Conservation (phyloP, 1,140 invertebrate genomes). For the Thrips palmi region DNA sequence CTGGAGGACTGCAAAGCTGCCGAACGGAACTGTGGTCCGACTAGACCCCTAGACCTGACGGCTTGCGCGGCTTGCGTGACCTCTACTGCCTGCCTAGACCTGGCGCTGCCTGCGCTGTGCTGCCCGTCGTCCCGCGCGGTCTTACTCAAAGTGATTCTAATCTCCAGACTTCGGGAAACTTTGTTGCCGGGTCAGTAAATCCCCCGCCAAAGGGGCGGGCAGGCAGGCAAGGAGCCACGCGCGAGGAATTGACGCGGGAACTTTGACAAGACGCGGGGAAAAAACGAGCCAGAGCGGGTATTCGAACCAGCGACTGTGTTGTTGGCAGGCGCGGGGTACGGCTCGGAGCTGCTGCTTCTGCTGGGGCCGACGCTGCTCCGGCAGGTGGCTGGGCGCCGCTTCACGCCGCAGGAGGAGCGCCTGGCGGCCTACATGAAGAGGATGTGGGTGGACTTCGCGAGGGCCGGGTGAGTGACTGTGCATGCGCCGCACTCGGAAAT, state of each 20-base stretch:
- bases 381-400: constrained; percentile 32
- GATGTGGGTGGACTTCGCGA: constrained; percentile 37
- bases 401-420: constrained; percentile 32
- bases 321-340: constrained; percentile 33
- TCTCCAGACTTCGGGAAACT: no score
- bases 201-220: no score
- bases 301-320: constrained; percentile 5
- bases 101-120: no score
- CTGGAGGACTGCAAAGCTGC: no score
- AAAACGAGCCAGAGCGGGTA: not conserved
- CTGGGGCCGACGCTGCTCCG: constrained; percentile 42
- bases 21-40: no score
- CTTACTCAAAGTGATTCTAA: no score
- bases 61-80: no score
- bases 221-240: no score
- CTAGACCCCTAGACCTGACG: no score
- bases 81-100: no score
- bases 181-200: no score
- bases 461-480: constrained; percentile 29
- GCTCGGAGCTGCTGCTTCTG: constrained; percentile 39
- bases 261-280: constrained; percentile 5
- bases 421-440: constrained; percentile 33
- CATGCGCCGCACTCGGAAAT: constrained; percentile 6
- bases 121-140: no score
- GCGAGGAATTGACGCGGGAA: not conserved